Conservation (phyloP, 2,888 invertebrate species). For the Rhamphomyia laevipes region DNA sequence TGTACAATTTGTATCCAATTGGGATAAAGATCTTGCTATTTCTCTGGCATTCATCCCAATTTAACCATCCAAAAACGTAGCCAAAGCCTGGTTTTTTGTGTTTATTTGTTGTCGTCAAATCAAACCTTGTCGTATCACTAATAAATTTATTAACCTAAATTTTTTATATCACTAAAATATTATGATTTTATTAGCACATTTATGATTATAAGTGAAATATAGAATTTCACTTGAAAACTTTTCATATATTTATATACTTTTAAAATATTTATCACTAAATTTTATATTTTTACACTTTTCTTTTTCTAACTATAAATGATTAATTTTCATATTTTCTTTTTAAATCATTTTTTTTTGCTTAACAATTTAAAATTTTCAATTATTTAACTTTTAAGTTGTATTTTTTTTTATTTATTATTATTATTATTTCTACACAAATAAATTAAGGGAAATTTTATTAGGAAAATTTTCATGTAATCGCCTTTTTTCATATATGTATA, state of each 20-base stretch:
- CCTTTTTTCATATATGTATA: too few species aligned
- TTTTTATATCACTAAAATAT: slow-evolving; percentile 3
- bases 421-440: slow-evolving; percentile 8
- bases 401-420: slow-evolving; percentile 2
- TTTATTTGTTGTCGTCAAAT: slow-evolving; percentile 7
- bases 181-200: too few species aligned
- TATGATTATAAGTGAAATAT: too few species aligned
- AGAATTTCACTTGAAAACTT: too few species aligned
- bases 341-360: slow-evolving; percentile 3
- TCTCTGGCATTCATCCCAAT: slow-evolving; percentile 34
- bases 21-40: slow-evolving; percentile 32
- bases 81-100: too few species aligned
- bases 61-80: slow-evolving; percentile 16
- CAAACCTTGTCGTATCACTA: slow-evolving; percentile 12
- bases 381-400: slow-evolving; percentile 6
- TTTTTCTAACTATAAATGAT: slow-evolving; percentile 12
- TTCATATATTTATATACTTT: too few species aligned
- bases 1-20: slow-evolving; percentile 30
- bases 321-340: slow-evolving; percentile 7
- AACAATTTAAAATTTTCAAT: slow-evolving; percentile 6
- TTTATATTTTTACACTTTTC: slow-evolving; percentile 1
- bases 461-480: too few species aligned
- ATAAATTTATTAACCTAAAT: slow-evolving; percentile 10
- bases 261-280: neutral
- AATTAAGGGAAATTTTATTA: too few species aligned